These are phyloP conservation scores for Nyleta sp. DNA, from an alignment of 2,888 invertebrate species.

Conservation along the genomic window DNA sequence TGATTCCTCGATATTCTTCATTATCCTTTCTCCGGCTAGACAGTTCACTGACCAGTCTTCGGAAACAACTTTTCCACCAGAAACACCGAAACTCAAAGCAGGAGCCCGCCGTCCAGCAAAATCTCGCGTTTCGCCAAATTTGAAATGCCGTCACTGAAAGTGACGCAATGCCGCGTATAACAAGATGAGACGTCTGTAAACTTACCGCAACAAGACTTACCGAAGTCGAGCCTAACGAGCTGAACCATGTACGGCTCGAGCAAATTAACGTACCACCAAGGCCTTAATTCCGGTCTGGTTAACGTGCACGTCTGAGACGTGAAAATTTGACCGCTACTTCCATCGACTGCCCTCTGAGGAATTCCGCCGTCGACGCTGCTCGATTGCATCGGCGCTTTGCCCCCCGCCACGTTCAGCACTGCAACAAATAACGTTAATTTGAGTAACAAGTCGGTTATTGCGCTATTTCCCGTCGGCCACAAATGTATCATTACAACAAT, in stretches of 20 bases:
- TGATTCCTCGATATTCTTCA: too few species aligned
- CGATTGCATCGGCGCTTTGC: conserved; percentile 97
- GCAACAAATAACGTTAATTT: conserved; percentile 76
- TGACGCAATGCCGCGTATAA: too few species aligned
- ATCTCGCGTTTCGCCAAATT: not conserved
- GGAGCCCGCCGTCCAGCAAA: too few species aligned
- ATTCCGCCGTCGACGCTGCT: conserved; percentile 92
- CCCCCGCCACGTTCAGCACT: conserved; percentile 97
- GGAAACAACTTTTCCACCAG: too few species aligned
- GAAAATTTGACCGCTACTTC: conserved; percentile 92
- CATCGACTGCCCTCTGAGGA: conserved; percentile 95
- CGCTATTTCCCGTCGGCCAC: conserved; percentile 2
- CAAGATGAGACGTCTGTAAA: not conserved
- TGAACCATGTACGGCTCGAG: conserved; percentile 98
- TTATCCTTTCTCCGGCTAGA: too few species aligned
- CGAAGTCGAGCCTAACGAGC: conserved; percentile 94
- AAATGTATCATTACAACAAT: not conserved
- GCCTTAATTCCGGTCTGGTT: conserved; percentile 91
- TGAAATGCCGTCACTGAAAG: not conserved
- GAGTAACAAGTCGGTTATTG: conserved; percentile 20
- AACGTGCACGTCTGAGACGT: conserved; percentile 93
- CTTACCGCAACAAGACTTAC: conserved; percentile 94
- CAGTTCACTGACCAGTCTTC: too few species aligned
- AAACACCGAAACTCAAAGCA: too few species aligned
- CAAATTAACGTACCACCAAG: conserved; percentile 98